A percentile compares a stretch with the other conserved stretches of the same genome.
phyloP scores from a whole-genome alignment of 1,140 invertebrate species.

The Drosophila repletoides region DNA sequence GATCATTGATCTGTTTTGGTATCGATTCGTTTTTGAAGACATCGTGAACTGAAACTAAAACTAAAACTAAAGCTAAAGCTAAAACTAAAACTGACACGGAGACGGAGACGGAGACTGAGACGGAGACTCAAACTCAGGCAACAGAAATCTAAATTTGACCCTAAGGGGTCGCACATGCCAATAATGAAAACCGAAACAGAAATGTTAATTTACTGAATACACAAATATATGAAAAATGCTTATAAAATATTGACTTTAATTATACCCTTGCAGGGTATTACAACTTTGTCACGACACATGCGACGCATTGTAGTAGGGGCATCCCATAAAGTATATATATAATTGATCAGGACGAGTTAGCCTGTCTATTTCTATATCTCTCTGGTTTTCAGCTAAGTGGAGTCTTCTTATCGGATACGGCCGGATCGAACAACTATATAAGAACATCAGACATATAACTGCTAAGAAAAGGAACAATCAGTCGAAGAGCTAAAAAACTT shows the following conservation, averaged over 20 bases:
- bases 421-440: too few relatives aligned
- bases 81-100: slow-evolving; percentile 22
- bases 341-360: too few relatives aligned
- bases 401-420: too few relatives aligned
- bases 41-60: slow-evolving; percentile 12
- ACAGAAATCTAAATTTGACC: slow-evolving; percentile 75
- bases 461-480: too few relatives aligned
- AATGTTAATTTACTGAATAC: slow-evolving; percentile 65
- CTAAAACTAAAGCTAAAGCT: slow-evolving; percentile 9
- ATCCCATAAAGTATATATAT: too few relatives aligned
- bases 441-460: too few relatives aligned
- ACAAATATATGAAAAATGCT: slow-evolving; percentile 54
- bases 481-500: too few relatives aligned
- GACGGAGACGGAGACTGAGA: not conserved
- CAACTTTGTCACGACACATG: too few relatives aligned
- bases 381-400: too few relatives aligned
- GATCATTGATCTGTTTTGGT: slow-evolving; percentile 80
- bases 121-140: slow-evolving; percentile 21
- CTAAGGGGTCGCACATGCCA: slow-evolving; percentile 72
- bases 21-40: slow-evolving; percentile 77
- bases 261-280: too few relatives aligned
- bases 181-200: slow-evolving; percentile 49
- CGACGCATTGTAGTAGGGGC: too few relatives aligned
- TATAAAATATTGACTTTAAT: slow-evolving; percentile 38
- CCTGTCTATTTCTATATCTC: too few relatives aligned